Conservation (phyloP, 2,797 vertebrate species). For the Lagorchestes hirsutus region DNA sequence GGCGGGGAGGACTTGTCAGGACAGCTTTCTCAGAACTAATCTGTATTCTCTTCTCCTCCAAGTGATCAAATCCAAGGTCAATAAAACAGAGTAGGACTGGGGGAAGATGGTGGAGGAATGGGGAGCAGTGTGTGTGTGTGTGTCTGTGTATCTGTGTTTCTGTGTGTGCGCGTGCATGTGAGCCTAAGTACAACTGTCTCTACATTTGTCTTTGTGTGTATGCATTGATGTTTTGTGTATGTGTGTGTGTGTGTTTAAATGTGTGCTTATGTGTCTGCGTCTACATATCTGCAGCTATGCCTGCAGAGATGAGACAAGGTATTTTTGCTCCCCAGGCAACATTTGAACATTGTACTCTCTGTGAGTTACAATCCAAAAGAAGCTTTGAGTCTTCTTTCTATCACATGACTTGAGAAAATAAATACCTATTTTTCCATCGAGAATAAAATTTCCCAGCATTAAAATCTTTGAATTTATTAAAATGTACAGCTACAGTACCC, state of each 20-base stretch:
- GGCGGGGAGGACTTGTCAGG: not conserved
- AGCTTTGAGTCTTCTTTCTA: not conserved
- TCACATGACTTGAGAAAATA: not conserved
- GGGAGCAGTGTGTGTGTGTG: not conserved
- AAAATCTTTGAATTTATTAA: not conserved
- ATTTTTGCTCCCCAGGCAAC: not conserved
- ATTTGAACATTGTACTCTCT: not conserved
- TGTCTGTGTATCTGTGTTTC: not conserved
- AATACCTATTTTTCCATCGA: not conserved
- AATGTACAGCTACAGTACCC: not conserved
- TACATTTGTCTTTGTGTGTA: not conserved
- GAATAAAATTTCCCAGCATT: not conserved
- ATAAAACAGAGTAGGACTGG: not conserved
- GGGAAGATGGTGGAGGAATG: not conserved
- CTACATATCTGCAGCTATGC: not conserved
- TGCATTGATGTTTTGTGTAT: not conserved
- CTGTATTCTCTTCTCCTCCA: not conserved
- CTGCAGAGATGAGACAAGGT: not conserved
- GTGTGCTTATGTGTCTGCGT: not conserved
- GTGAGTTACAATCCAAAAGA: not conserved
- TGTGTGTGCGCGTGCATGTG: not conserved
- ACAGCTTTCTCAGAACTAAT: not conserved
- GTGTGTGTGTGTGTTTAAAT: not conserved
- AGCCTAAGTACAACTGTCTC: not conserved
- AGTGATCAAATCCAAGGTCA: not conserved